Evolutionary conservation across 2,113 vertebrate genomes (phyloP).

Genomic region (Daboia siamensis): DNA sequence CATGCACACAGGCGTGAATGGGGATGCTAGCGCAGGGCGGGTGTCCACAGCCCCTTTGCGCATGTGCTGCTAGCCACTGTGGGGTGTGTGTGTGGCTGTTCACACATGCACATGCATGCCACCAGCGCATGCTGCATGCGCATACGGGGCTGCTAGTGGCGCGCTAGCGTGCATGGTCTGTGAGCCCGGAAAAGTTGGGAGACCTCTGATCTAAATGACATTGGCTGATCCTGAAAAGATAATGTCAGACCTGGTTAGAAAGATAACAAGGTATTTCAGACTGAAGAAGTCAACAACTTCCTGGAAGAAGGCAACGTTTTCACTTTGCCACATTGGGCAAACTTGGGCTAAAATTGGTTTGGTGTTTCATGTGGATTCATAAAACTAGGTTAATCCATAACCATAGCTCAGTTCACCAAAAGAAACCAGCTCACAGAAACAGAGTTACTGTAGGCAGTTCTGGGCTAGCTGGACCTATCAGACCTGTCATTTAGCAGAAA

Average conservation of each 20-base stretch:
- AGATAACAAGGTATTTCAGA: background rate
- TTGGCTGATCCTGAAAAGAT: background rate
- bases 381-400: background rate
- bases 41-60: too few relatives aligned
- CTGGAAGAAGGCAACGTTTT: background rate
- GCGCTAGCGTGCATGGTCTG: too few relatives aligned
- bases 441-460: background rate
- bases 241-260: background rate
- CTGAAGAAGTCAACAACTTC: background rate
- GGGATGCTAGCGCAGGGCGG: too few relatives aligned
- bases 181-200: too few relatives aligned
- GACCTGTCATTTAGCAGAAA: background rate
- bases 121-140: too few relatives aligned
- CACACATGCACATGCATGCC: too few relatives aligned
- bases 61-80: too few relatives aligned
- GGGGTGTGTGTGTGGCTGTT: too few relatives aligned
- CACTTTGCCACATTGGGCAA: background rate
- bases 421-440: background rate
- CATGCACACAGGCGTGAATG: too few relatives aligned
- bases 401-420: background rate
- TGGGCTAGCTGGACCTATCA: background rate
- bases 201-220: background rate
- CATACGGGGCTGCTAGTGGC: too few relatives aligned
- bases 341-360: background rate
- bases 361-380: background rate